A percentile compares a stretch with the other conserved stretches of the same genome.
Evolutionary conservation across 2,797 vertebrate species (phyloP).

Genomic region (Peromyscus eremicus): DNA sequence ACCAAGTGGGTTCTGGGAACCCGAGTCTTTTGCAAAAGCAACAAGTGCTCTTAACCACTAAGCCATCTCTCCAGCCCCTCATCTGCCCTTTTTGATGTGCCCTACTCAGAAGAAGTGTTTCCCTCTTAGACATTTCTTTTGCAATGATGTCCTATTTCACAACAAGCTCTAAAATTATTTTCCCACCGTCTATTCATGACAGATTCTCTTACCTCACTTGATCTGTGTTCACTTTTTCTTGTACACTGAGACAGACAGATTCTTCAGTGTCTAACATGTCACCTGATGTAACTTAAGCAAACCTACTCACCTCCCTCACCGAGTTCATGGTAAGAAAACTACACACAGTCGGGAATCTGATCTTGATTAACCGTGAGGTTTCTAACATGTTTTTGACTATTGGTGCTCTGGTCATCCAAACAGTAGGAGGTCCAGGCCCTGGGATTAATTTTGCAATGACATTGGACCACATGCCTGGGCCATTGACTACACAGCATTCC

Average conservation of each 20-base stretch:
- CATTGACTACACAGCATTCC: not conserved
- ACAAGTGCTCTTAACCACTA: not conserved
- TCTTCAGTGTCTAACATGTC: slow-evolving; percentile 74
- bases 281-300: slow-evolving; percentile 76
- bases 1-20: not conserved
- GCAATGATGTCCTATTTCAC: slow-evolving; percentile 30
- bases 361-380: not conserved
- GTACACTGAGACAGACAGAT: slow-evolving; percentile 68
- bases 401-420: not conserved
- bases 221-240: slow-evolving; percentile 68
- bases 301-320: slow-evolving; percentile 3
- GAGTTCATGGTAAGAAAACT: slow-evolving; percentile 42
- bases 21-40: not conserved
- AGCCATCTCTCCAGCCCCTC: not conserved
- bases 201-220: slow-evolving; percentile 53
- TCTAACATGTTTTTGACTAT: not conserved
- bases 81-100: not conserved
- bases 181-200: slow-evolving; percentile 60
- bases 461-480: not conserved
- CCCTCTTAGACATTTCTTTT: slow-evolving; percentile 35
- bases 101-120: not conserved
- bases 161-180: slow-evolving; percentile 20
- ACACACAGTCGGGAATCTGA: not conserved
- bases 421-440: not conserved
- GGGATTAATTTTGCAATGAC: not conserved